Base-by-base conservation (phyloP, 2,113 vertebrate species). In the Neotragus moschatus region DNA sequence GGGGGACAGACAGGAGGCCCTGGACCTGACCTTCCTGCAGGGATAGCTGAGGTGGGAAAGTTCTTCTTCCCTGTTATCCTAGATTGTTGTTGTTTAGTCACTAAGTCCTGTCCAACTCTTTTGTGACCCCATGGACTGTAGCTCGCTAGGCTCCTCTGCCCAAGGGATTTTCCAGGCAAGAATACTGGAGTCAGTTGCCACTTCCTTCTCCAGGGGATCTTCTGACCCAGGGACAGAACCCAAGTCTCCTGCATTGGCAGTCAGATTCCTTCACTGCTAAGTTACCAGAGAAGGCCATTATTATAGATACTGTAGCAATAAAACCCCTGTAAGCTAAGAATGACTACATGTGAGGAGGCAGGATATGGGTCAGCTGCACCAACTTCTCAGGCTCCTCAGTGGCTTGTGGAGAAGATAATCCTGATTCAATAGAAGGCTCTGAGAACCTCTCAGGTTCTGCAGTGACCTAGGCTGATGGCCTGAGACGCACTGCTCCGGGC, bases 291-390 rank as follows among this genome's bases (percentile, higher is more conserved):
- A 25, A 25, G 66, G 36, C 39, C 70, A 43, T 92, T 95, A 92
- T 95, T 98, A 93, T 96, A 95, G 96, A 97, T 51, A 96, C 87
- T 93, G 95, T 96, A 95, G 98, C 61, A 93, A 97, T 94, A 39
- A 86, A 93, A 88, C 25, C 25, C n/a, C 53, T 7, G 7, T 66
- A 36, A 55, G 33, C 45, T 77, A 56, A 80, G 82, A 91, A 55
- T 10, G 56, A 70, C 23, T 58, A 16, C 5, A 58, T 28, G 30
- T 36, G 39, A 79, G 55, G 19, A 90, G 77, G 26, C 80, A 11
- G 0, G 33, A 88, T 0, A 58, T 60, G 92, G 95, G 95, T 84
- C 47, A 92, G 79, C 66, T 87, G 43, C 55, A 70, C 28, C 81
- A 87, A 7, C 84, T 95, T 56, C 26, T 96, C 53, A 91, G 2